Base-by-base conservation (phyloP, 1,140 invertebrate genomes). In the Danaus melanippus region DNA sequence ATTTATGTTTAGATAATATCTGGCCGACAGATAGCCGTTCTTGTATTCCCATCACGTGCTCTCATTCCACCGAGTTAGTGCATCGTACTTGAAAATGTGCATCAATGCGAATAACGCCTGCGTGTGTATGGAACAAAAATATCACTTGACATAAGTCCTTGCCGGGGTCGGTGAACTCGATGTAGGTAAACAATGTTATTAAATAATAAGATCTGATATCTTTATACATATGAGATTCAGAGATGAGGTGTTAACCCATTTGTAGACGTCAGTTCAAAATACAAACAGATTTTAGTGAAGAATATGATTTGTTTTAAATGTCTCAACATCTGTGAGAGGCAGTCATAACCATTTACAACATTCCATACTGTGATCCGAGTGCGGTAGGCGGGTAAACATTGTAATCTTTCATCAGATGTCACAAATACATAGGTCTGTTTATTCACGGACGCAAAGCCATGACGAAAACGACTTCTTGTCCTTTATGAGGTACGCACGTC, bases 361-460 rank as follows among this genome's bases (percentile, higher is more conserved):
- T 59, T 42, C 49, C 50, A 42, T 50, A 46, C 10, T 49, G 52
- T 46, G 52, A 59, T 59, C 46, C 32, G 57, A 32, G 21, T 54
- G 47, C 46, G 57, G 42, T 56, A 56, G 46, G 57, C 57, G 50
- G 47, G 71, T 74, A 78, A 84, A 80, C 67, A 72, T 64, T 71
- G 65, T 70, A 76, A 80, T 84, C 79, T 77, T 61, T 61, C 74
- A 84, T 82, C 76, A 76, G 73, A 76, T 67, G 74, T 74, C 74
- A 70, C 65, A 74, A 73, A 78, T 71, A 64, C 68, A 68, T 59
- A 74, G 64, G 69, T 74, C 60, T 62, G 66, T 67, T 60, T 73
- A 69, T 74, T 62, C 64, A 62, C 58, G 56, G 61, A 64, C 64
- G 67, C 61, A 64, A 64, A 55, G 64, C 61, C 59, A 60, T 60